Evolutionary conservation across 1,140 invertebrate species (phyloP), one percentile per base, ranked within the genome.

Genomic region (Drosophila varians): DNA sequence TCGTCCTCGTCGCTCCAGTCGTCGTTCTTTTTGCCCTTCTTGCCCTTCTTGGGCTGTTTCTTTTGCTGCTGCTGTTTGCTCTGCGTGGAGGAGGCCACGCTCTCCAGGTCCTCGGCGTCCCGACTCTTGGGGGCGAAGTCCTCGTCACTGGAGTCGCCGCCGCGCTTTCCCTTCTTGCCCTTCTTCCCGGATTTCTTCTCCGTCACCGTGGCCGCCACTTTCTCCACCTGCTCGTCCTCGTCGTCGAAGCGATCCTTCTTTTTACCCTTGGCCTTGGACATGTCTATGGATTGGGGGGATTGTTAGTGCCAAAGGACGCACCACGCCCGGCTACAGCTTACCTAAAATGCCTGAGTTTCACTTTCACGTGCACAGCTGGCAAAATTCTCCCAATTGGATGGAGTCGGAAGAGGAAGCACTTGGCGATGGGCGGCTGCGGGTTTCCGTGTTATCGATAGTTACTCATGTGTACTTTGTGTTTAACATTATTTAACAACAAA

Each of bases 191-290:
- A 11, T 16, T 38, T 36, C 21, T 70, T 43, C 38, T 64, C 87
- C 70, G 88, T 77, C 21, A 18, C 38, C 1, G 16, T 16, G 82
- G 82, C 42, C 42, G 76, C 89, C 21, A 90, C 87, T 56, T 80
- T 69, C 34, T 91, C 88, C 28, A 73, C 46, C 36, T 91, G 92
- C 52, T 93, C 92, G n/a, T 84, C 72, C 8, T 94, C 94, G 16
- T 94, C 93, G 70, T 93, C 87, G 68, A 93, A 93, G 74, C 92
- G 91, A 56, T 93, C 93, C 79, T 94, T 95, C 77, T 94, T 94
- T 64, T 92, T 93, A 31, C 92, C 92, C 72, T 92, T 93, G 87
- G 93, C 94, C 88, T 94, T 95, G 14, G 90, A 91, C 90, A 91
- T 91, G 14, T 55, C 45, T 51, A 9, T 31, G 34, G 25, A 42